These are phyloP conservation scores for Agapornis roseicollis DNA, from an alignment of 2,113 vertebrate species.

Conservation along the genomic window DNA sequence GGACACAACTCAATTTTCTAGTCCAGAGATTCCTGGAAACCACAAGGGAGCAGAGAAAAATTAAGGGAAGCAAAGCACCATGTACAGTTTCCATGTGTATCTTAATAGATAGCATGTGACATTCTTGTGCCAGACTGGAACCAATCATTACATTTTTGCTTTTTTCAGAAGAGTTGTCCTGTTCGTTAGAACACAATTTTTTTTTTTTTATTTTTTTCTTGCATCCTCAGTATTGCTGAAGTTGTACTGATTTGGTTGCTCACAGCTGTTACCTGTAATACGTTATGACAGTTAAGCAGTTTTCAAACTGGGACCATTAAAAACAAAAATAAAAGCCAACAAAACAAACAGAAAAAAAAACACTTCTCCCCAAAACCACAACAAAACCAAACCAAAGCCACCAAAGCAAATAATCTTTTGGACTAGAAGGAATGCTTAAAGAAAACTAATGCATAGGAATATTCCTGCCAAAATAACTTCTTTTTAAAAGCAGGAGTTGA, in stretches of 20 bases:
- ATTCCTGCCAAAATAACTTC: not conserved
- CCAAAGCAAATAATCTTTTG: not conserved
- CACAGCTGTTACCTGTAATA: not conserved
- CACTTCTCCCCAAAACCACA: not conserved
- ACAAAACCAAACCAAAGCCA: not conserved
- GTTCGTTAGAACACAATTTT: not conserved
- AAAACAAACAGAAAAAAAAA: not conserved
- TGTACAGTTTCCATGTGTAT: not conserved
- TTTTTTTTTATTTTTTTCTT: not conserved
- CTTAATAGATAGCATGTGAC: not conserved
- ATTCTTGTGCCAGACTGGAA: not conserved
- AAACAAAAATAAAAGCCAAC: not conserved
- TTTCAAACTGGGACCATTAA: not conserved
- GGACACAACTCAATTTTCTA: not conserved
- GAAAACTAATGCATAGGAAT: not conserved
- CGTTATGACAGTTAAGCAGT: not conserved
- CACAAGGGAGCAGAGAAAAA: not conserved
- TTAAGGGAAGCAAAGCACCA: not conserved
- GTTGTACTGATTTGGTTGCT: not conserved
- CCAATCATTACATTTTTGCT: not conserved
- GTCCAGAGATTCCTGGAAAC: not conserved
- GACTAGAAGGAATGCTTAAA: not conserved
- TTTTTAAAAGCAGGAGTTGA: not conserved
- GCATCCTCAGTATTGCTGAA: not conserved
- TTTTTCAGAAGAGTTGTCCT: not conserved